Evolutionary conservation across 2,797 vertebrate genomes (phyloP), one percentile per base, ranked within the genome.

Genomic region (Apodemus agrarius): DNA sequence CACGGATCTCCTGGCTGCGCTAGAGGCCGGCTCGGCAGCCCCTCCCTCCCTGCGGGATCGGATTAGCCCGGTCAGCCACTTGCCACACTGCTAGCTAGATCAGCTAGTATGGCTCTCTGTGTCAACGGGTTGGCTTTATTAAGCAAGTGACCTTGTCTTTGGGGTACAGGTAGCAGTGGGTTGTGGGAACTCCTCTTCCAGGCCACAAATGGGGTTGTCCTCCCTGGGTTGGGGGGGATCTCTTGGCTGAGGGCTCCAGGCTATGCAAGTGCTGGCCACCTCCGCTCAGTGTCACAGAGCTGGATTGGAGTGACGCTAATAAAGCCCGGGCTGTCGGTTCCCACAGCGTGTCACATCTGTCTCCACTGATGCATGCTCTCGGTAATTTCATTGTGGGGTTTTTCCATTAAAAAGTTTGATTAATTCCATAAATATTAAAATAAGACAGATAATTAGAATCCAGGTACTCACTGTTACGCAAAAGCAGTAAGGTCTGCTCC

Each of bases 401-500:
- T 98, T 98, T 96, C 97, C 98, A 98, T 98, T 98, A 98, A 90
- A 97, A 97, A 98, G 98, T 98, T 98, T 98, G 98, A 98, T 98
- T 98, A 98, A 98, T 98, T 98, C 52, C 34, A 98, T 98, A 98
- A 98, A 98, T 97, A 98, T 98, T 97, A 98, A 98, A 98, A 98
- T 98, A 98, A 98, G 98, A 87, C 97, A 98, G 97, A 98, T 98
- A 98, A 98, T 98, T 98, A 98, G 98, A 98, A 98, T 96, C 96
- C 96, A 98, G 98, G 97, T 97, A 97, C 95, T 97, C 95, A 80
- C 91, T 96, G 97, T 97, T 97, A 96, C 97, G 96, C 89, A 95
- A 98, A 98, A 96, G 93, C 79, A 90, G 96, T 84, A 96, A 96
- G 97, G 97, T 98, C 95, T 46, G 94, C 89, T 94, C 91, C 96